Percentiles rank a stretch among this genome's conserved stretches.
Evolutionary conservation across 2,888 invertebrate species (phyloP).

Genomic region (Allygus modestus): DNA sequence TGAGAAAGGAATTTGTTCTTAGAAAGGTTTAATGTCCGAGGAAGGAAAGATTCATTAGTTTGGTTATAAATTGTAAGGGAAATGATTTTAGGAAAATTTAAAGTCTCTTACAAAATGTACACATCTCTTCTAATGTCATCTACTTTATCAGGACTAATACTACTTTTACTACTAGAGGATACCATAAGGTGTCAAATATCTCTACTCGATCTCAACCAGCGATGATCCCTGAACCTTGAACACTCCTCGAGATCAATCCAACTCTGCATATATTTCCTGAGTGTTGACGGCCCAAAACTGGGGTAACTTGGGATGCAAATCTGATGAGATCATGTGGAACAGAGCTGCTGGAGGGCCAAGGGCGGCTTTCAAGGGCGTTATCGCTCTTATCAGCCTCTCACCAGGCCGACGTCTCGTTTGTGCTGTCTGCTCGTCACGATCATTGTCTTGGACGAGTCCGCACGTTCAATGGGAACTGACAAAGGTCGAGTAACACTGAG

Average conservation of each 20-base stretch:
- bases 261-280: not conserved
- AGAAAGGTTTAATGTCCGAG: no score
- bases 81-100: no score
- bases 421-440: not conserved
- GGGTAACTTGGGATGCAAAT: conserved; percentile 31
- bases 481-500: not conserved
- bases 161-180: no score
- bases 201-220: no score
- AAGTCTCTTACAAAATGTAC: no score
- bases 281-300: not conserved
- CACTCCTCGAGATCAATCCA: not conserved
- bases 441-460: not conserved
- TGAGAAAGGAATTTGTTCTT: no score
- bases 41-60: no score
- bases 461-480: not conserved
- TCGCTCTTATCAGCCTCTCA: not conserved
- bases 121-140: no score
- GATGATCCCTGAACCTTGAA: no score
- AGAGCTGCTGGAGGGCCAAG: not conserved
- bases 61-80: no score
- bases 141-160: no score
- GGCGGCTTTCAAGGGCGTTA: not conserved
- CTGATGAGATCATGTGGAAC: not conserved
- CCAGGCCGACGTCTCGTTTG: conserved; percentile 7
- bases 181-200: no score